phyloP scores from a whole-genome alignment of 1,140 invertebrate species.

The Anastrepha obliqua region DNA sequence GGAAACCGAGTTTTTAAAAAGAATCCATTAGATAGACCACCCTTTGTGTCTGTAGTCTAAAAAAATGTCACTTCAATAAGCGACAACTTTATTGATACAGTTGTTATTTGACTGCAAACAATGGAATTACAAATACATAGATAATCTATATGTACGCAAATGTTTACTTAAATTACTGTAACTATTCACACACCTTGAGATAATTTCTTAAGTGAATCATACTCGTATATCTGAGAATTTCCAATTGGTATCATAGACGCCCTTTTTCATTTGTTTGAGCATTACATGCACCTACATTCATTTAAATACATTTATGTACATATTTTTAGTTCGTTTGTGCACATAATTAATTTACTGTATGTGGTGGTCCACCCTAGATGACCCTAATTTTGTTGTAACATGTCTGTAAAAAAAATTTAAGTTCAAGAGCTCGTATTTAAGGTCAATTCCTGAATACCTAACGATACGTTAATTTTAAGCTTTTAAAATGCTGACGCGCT shows the following conservation, averaged over 20 bases:
- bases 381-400: background rate
- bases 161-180: background rate
- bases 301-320: background rate
- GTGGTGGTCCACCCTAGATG: too few species aligned
- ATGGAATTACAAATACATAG: background rate
- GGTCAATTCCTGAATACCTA: background rate
- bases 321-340: background rate
- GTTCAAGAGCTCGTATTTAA: background rate
- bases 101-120: background rate
- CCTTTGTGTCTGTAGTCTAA: background rate
- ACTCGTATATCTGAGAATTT: background rate
- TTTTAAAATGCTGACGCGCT: background rate
- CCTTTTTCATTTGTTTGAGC: too few species aligned
- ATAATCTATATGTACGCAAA: background rate
- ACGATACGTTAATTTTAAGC: constrained; percentile 11
- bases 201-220: background rate
- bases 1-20: too few species aligned
- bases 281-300: too few species aligned
- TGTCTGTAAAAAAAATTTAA: background rate
- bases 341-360: too few species aligned
- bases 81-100: constrained; percentile 14
- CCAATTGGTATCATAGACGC: too few species aligned
- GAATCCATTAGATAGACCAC: too few species aligned
- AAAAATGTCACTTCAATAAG: background rate
- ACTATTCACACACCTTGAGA: background rate